These are phyloP conservation scores for Stomatorhinus walkeri DNA, from an alignment of 2,797 vertebrate genomes.

Conservation along the genomic window DNA sequence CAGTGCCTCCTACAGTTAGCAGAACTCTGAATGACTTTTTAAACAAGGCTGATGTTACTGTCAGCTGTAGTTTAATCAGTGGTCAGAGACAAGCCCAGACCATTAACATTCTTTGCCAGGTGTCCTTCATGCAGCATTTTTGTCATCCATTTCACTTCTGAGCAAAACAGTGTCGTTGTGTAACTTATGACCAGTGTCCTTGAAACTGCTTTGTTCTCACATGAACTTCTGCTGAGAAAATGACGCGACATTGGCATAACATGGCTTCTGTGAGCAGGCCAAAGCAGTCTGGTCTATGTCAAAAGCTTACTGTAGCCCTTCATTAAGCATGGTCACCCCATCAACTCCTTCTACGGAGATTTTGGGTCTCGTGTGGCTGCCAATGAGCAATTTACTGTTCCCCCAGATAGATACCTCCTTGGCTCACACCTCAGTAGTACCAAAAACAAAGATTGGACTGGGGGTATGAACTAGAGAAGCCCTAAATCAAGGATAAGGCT, in stretches of 20 bases:
- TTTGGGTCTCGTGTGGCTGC: neutral
- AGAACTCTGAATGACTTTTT: constrained; percentile 21
- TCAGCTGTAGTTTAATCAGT: constrained; percentile 8
- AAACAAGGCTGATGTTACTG: constrained; percentile 27
- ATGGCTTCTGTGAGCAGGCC: neutral
- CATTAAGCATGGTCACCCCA: neutral
- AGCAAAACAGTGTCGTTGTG: neutral
- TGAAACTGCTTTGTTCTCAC: neutral
- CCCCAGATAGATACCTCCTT: neutral
- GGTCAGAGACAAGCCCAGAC: neutral
- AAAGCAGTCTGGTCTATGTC: neutral
- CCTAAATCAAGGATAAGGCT: constrained; percentile 4
- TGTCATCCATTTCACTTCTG: neutral
- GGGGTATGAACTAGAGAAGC: neutral
- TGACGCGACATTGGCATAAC: neutral
- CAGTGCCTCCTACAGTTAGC: constrained; percentile 39
- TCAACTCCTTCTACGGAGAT: neutral
- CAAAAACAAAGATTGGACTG: constrained; percentile 17
- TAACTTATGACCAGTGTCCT: neutral
- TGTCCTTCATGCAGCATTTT: neutral
- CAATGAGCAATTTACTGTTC: neutral
- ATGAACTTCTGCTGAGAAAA: neutral
- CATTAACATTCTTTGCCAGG: neutral
- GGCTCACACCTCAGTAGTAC: neutral
- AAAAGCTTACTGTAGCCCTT: neutral